These are phyloP conservation scores for Gasterosteus aculeatus DNA, from an alignment of 2,113 vertebrate species.

Conservation along the genomic window DNA sequence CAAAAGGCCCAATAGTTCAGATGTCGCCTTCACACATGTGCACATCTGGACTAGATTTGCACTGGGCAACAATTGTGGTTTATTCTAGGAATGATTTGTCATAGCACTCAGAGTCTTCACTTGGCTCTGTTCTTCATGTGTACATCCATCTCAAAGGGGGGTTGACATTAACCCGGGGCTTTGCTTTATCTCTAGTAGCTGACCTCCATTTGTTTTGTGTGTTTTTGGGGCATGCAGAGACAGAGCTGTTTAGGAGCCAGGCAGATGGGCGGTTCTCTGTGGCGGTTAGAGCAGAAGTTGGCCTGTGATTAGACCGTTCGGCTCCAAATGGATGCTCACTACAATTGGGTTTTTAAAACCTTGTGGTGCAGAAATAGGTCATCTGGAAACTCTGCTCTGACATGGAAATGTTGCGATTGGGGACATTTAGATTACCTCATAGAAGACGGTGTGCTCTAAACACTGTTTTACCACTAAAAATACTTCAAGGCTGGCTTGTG, in stretches of 20 bases:
- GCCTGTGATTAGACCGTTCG: constrained; percentile 74
- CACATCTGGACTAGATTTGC: constrained; percentile 77
- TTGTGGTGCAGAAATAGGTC: constrained; percentile 74
- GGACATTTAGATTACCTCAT: constrained; percentile 72
- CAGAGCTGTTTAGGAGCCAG: constrained; percentile 46
- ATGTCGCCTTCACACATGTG: constrained; percentile 55
- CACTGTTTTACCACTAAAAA: constrained; percentile 47
- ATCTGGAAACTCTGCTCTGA: constrained; percentile 76
- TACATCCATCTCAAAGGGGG: constrained; percentile 41
- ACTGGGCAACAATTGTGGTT: constrained; percentile 60
- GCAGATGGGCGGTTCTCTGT: constrained; percentile 61
- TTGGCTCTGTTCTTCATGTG: constrained; percentile 59
- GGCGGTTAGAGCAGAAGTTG: constrained; percentile 50
- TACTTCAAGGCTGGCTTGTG: constrained; percentile 36
- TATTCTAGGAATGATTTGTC: constrained; percentile 74
- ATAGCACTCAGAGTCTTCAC: constrained; percentile 62
- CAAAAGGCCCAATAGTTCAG: constrained; percentile 54
- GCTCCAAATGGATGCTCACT: constrained; percentile 64
- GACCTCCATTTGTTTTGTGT: constrained; percentile 15
- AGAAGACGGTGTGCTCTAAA: constrained; percentile 69
- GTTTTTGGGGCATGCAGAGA: constrained; percentile 29
- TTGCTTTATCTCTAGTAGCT: constrained; percentile 37
- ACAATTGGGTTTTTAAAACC: constrained; percentile 60
- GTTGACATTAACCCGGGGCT: constrained; percentile 15
- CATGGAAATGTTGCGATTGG: constrained; percentile 69